phyloP scores from a whole-genome alignment of 1,140 invertebrate genomes.

The Drosophila malerkotliana region DNA sequence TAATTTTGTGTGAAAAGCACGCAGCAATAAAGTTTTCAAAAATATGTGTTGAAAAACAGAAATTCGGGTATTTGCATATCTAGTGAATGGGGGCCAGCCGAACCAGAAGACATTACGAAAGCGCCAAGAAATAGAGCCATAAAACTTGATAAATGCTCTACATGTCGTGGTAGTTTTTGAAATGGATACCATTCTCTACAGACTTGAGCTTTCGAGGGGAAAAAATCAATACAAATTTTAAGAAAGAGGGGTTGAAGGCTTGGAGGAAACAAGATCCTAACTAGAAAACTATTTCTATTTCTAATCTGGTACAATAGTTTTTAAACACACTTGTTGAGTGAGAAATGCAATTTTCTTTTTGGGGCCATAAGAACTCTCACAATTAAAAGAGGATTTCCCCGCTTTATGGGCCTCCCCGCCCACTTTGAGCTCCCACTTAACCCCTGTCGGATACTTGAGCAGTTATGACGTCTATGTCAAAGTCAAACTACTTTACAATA shows the following conservation, averaged over 20 bases:
- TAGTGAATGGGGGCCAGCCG: slow-evolving; percentile 43
- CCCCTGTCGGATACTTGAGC: slow-evolving; percentile 54
- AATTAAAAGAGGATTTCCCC: slow-evolving; percentile 30
- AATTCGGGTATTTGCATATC: slow-evolving; percentile 73
- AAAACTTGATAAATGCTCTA: slow-evolving; percentile 72
- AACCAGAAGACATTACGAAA: slow-evolving; percentile 22
- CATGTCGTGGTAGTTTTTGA: slow-evolving; percentile 47
- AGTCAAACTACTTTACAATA: slow-evolving; percentile 79
- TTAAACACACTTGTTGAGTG: no score
- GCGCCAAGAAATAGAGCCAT: slow-evolving; percentile 64
- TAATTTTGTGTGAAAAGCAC: slow-evolving; percentile 59
- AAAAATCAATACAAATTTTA: slow-evolving; percentile 29
- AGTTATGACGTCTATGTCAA: slow-evolving; percentile 79
- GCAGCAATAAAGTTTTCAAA: slow-evolving; percentile 64
- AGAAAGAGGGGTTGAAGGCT: no score
- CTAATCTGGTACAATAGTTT: no score
- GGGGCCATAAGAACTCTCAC: slow-evolving; percentile 4
- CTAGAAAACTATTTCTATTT: no score
- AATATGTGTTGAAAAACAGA: slow-evolving; percentile 77
- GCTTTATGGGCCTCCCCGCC: background rate
- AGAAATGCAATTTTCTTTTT: background rate
- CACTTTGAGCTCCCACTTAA: slow-evolving; percentile 27
- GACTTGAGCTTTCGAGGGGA: background rate
- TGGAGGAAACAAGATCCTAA: no score
- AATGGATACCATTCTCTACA: no score